These are phyloP conservation scores for Coluber constrictor DNA, from an alignment of 2,797 vertebrate genomes.

Conservation along the genomic window DNA sequence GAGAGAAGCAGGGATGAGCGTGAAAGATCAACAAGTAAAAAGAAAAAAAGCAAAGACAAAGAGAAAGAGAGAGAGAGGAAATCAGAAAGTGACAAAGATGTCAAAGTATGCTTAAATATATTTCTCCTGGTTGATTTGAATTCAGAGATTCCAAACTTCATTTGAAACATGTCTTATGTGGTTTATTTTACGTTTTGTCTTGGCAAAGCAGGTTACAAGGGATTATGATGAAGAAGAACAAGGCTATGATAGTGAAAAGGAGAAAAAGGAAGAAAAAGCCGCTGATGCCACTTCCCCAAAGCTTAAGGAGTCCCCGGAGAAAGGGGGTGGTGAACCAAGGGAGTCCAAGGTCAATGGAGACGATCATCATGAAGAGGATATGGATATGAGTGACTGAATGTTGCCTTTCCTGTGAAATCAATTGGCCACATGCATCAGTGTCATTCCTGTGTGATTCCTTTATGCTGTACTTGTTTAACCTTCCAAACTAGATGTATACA, in stretches of 20 bases:
- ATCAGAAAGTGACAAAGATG: constrained; percentile 92
- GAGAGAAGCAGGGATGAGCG: constrained; percentile 86
- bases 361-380: constrained; percentile 94
- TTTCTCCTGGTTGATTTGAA: not conserved
- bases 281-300: constrained; percentile 80
- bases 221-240: constrained; percentile 98
- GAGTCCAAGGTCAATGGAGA: constrained; percentile 93
- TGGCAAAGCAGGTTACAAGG: constrained; percentile 88
- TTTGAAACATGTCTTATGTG: constrained; percentile 44
- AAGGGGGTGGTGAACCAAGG: constrained; percentile 71
- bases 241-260: constrained; percentile 95
- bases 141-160: not conserved
- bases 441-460: constrained; percentile 73
- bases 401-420: constrained; percentile 33
- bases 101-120: constrained; percentile 83
- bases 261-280: constrained; percentile 82
- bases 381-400: constrained; percentile 96
- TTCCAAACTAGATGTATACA: constrained; percentile 69
- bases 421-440: constrained; percentile 59
- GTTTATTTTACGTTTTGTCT: constrained; percentile 46
- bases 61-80: constrained; percentile 85
- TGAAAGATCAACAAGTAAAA: constrained; percentile 90
- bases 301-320: constrained; percentile 74
- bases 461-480: constrained; percentile 70
- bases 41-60: constrained; percentile 94